Evolutionary conservation across 2,797 vertebrate species (phyloP).

Genomic region (Channa striata): DNA sequence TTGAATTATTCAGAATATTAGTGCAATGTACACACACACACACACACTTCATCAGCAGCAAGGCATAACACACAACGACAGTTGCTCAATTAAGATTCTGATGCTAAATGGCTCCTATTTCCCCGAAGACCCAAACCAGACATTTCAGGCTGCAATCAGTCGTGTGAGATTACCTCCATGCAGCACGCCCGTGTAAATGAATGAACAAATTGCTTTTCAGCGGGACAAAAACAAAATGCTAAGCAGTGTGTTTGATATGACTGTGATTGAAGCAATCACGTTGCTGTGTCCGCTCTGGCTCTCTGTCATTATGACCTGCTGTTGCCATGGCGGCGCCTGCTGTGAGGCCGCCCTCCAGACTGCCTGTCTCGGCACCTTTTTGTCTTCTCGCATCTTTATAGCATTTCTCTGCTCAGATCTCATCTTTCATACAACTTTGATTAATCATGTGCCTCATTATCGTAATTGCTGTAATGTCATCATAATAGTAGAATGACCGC

Average conservation of each 20-base stretch:
- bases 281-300: neutral
- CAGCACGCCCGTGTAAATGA: slow-evolving; percentile 22
- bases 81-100: slow-evolving; percentile 50
- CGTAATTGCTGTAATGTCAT: neutral
- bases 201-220: slow-evolving; percentile 55
- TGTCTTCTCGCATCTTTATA: neutral
- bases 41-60: slow-evolving; percentile 15
- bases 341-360: slow-evolving; percentile 17
- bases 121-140: slow-evolving; percentile 52
- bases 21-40: slow-evolving; percentile 14
- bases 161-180: slow-evolving; percentile 51
- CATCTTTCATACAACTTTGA: neutral
- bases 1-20: slow-evolving; percentile 38
- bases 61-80: slow-evolving; percentile 36
- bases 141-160: slow-evolving; percentile 56
- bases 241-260: slow-evolving; percentile 51
- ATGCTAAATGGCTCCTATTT: slow-evolving; percentile 46
- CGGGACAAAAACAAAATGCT: slow-evolving; percentile 48
- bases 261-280: slow-evolving; percentile 48
- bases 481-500: neutral
- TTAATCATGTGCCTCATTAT: neutral
- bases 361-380: neutral
- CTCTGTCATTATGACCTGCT: slow-evolving; percentile 32
- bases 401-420: slow-evolving; percentile 2
- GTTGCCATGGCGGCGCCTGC: slow-evolving; percentile 56